Evolutionary conservation across 2,113 vertebrate genomes (phyloP), one percentile per base, ranked within the genome.

Genomic region (Theristicus caerulescens): DNA sequence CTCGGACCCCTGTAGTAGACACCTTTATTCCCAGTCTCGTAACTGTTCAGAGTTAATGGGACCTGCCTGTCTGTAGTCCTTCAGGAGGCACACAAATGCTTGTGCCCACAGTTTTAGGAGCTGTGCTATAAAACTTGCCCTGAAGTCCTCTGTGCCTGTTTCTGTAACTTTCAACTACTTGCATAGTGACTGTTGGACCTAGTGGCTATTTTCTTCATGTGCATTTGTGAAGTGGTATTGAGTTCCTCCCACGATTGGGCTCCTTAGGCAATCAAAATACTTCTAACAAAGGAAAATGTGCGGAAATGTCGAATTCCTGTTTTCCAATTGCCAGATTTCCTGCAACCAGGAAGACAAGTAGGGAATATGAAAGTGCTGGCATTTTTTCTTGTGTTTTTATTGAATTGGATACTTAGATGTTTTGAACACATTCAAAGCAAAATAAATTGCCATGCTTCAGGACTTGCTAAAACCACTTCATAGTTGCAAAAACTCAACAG

Each of bases 341-440:
- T 88, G 40, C 57, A 89, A 70, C 51, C 74, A 77, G 92, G 42
- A 86, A 59, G 73, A 47, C 36, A 71, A 86, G 71, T 26, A 91
- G 62, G 62, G 40, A 82, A 66, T 74, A 82, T 49, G 46, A 81
- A 72, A 58, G 42, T 34, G 16, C 44, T 88, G 84, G 79, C 34
- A 18, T 58, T 72, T 76, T 73, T 73, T 54, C 36, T 36, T 78
- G 24, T 38, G 21, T 69, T 80, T 90, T 86, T 88, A 34, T 79
- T 92, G 67, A 90, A 66, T 44, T 74, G 83, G 78, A 55, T 87
- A 18, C 40, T 93, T 86, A 11, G 54, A 67, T 93, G 10, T 90
- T 95, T 94, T 79, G 51, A 55, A 72, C 36, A 65, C 92, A 81
- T 80, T 84, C 72, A 93, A 94, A 79, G 42, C 58, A 74, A 94